These are phyloP conservation scores for Luscinia luscinia DNA, from an alignment of 2,797 vertebrate species.

Conservation along the genomic window DNA sequence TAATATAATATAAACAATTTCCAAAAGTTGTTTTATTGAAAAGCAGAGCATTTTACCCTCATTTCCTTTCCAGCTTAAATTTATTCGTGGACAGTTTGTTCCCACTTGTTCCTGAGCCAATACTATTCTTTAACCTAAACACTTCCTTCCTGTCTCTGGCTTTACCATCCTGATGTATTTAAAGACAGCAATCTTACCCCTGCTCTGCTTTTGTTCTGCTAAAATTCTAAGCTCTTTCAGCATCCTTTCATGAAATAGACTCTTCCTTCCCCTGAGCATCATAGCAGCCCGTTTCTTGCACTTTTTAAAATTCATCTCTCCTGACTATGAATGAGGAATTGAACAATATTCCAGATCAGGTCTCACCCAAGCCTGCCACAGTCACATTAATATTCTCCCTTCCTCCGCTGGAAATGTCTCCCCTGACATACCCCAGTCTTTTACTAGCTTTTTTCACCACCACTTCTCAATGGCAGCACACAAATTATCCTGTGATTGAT, in stretches of 20 bases:
- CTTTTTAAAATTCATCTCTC: conserved; percentile 45
- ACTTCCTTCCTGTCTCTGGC: conserved; percentile 62
- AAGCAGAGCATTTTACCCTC: background rate
- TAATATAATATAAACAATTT: background rate
- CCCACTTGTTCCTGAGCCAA: conserved; percentile 52
- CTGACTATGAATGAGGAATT: conserved; percentile 54
- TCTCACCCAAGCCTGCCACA: conserved; percentile 18
- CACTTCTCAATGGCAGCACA: conserved; percentile 34
- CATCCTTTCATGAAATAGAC: conserved; percentile 30
- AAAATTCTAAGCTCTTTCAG: conserved; percentile 49
- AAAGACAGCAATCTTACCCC: conserved; percentile 43
- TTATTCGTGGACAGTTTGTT: conserved; percentile 58
- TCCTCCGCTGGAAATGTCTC: conserved; percentile 29
- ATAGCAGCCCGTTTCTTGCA: background rate
- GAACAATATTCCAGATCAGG: conserved; percentile 60
- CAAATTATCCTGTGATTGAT: conserved; percentile 43
- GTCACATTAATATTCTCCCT: conserved; percentile 49
- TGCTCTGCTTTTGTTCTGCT: conserved; percentile 56
- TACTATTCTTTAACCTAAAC: conserved; percentile 57
- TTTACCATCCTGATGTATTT: conserved; percentile 60
- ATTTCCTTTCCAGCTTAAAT: conserved; percentile 40
- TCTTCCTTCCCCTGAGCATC: conserved; percentile 55
- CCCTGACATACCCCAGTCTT: conserved; percentile 29
- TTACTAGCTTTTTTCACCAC: conserved; percentile 6
- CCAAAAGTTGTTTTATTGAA: background rate